Percentiles rank a stretch among this genome's conserved stretches.
These are phyloP conservation scores for Psittacula derbiana DNA, from an alignment of 2,797 vertebrate genomes.

Conservation along the genomic window DNA sequence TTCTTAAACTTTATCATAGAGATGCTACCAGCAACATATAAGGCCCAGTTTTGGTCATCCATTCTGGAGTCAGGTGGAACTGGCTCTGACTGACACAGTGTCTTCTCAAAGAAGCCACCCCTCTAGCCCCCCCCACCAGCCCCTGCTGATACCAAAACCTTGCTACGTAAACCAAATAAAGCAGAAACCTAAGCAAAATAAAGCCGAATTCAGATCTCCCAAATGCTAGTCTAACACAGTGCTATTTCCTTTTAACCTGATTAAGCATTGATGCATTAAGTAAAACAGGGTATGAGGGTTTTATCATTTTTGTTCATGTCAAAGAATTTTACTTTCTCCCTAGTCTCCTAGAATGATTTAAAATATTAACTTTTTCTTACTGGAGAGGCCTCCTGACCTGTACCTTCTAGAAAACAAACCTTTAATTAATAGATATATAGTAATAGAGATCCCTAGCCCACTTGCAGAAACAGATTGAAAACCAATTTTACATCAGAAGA, in stretches of 20 bases:
- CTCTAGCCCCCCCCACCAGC: fast-evolving
- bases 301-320: not conserved
- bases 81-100: not conserved
- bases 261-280: not conserved
- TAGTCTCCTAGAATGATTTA: not conserved
- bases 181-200: not conserved
- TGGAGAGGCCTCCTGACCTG: not conserved
- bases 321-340: not conserved
- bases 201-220: not conserved
- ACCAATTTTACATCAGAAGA: not conserved
- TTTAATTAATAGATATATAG: not conserved
- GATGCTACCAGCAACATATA: fast-evolving
- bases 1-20: not conserved
- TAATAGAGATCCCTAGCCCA: not conserved
- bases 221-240: not conserved
- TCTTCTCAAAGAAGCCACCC: not conserved
- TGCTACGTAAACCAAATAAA: not conserved
- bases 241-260: not conserved
- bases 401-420: not conserved
- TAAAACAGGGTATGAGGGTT: fast-evolving
- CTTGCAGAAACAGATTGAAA: not conserved
- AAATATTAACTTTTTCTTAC: not conserved
- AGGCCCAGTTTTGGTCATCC: not conserved
- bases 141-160: not conserved
- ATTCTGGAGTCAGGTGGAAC: not conserved